Evolutionary conservation across 2,888 invertebrate genomes (phyloP), one percentile per base, ranked within the genome.

Genomic region (Julus scandinavius): DNA sequence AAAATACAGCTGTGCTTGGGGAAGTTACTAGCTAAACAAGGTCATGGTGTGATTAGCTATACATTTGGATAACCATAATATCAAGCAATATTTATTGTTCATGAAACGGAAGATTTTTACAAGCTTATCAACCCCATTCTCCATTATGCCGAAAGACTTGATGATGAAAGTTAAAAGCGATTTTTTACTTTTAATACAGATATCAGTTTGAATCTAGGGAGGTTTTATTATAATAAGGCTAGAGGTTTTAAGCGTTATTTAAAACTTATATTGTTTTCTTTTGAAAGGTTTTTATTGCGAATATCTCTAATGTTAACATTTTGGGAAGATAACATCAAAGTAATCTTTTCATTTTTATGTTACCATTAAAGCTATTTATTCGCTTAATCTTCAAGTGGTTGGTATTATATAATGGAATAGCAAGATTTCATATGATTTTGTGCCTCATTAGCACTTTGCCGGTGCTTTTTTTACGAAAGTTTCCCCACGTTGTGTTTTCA

Each of bases 51-150:
- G n/a, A 63, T 63, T 63, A 6, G 63, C n/a, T 63, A n/a, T n/a
- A 63, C n/a, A 2, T 63, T 63, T n/a, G n/a, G n/a, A n/a, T 63
- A 63, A n/a, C 17, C 63, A 17, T n/a, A n/a, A 17, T 63, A n/a
- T 63, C 63, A 63, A 63, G 63, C 63, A 63, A 63, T 63, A 63
- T n/a, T 63, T 63, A 63, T 63, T 63, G n/a, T 63, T 63, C 63
- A 6, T 63, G 3, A n/a, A 63, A n/a, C 63, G 63, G 54, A n/a
- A 63, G 1, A n/a, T 63, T 63, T n/a, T 63, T 63, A 6, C 54
- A 63, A 63, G 5, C 6, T n/a, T 15, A 63, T 63, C 17, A n/a
- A 63, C n/a, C 63, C 17, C n/a, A 63, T 63, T 63, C 17, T 63
- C n/a, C 63, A 63, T 17, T n/a, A 63, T 63, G 63, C 63, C 17